Base-by-base conservation (phyloP, 2,113 vertebrate genomes). In the Psephotus haematonotus region DNA sequence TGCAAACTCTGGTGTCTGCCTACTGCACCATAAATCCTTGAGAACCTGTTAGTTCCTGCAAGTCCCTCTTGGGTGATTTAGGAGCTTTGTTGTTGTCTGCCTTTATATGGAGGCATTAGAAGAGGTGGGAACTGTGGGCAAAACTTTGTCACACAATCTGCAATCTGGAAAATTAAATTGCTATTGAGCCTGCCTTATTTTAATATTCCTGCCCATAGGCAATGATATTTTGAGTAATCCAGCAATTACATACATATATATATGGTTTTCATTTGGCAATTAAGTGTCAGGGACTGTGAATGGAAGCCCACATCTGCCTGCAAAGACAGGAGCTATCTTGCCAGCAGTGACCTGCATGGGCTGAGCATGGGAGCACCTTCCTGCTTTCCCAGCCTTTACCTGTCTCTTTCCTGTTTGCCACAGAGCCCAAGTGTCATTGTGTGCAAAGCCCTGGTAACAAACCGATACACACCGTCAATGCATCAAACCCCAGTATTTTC, bases 321-420 rank as follows among this genome's bases (percentile, higher is more conserved):
- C 41, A 78, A 92, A 43, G 69, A 70, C 60, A 84, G 31, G 84
- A 75, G 7, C 33, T 4, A 4, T 70, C 81, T 49, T 70, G 31
- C 37, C 55, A 81, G 49, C 52, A 84, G 60, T 1, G 8, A 83
- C 14, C 1, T 2, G 41, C 1, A 0, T 0, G 1, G 57, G 33
- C 50, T 18, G 41, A 88, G 20, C 39, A 88, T 0, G 1, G 57
- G 12, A 62, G 17, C 46, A 75, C 22, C 77, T 46, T 76, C 24
- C 55, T 5, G 5, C 53, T 65, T 37, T 24, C 11, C 44, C 37
- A 39, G 50, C 47, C 37, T 76, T 84, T 39, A 55, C 39, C 74
- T 76, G 28, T 6, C 47, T 86, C 79, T 41, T 49, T 12, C 14
- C 25, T 44, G 29, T 63, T 83, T 81, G 62, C 15, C 28, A 64